Base-by-base conservation (phyloP, 2,113 vertebrate species). In the Suncus etruscus region DNA sequence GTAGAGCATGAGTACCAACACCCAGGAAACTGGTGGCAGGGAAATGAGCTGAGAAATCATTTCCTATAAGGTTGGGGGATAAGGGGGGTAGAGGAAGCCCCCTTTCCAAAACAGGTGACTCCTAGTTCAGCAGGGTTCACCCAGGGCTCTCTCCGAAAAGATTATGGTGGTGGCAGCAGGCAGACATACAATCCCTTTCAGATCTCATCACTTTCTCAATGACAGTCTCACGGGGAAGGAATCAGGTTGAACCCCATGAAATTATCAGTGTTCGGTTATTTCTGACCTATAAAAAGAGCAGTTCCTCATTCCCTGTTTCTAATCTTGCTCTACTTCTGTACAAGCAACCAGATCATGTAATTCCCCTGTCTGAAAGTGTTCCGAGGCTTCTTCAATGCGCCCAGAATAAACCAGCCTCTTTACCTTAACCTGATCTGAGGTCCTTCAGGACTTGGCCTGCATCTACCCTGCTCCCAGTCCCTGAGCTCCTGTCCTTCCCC, bases 321-420 rank as follows among this genome's bases (percentile, higher is more conserved):
- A 2, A 11, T 92, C 87, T 24, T 83, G 91, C 22, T 86, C 75
- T 45, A 48, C 68, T 95, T 89, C 92, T 91, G 51, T 39, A 1
- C 54, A 54, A 63, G 63, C 93, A 91, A 87, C 78, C 94, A 89
- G 91, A 86, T 92, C 94, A 54, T 48, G 8, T 27, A 89, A 92
- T 87, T 91, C 93, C 87, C 89, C 77, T 90, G 90, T 86, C 70
- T 58, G 1, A 47, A 63, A 63, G 18, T 54, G 83, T 50, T 5
- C 92, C 4, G 0, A 54, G 76, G 78, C 75, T 74, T 69, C 63
- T 54, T 8, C 0, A 20, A 31, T 9, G 48, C 31, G 2, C 92
- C 88, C 54, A 32, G 88, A 93, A 86, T 69, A 87, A 88, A 91
- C 78, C 51, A 74, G 72, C 76, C 66, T 70, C 85, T 74, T 74